Percentiles rank a stretch among this genome's conserved stretches.
Evolutionary conservation across 2,113 vertebrate genomes (phyloP).

Genomic region (Tragelaphus scriptus): DNA sequence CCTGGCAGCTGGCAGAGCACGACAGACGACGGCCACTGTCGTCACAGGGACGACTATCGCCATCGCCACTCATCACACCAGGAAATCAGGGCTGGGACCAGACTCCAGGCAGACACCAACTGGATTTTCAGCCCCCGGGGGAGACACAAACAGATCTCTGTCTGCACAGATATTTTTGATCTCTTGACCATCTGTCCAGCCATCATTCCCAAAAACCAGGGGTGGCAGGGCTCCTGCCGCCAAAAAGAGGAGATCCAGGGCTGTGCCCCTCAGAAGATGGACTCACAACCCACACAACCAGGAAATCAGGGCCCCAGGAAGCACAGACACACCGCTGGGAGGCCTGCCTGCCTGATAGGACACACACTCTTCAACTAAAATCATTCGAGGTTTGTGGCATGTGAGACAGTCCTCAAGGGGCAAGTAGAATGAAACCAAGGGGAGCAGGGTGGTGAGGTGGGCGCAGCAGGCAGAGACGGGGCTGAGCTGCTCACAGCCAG

Average conservation of each 20-base stretch:
- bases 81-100: not conserved
- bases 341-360: not conserved
- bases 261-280: not conserved
- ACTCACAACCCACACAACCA: not conserved
- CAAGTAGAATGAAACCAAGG: not conserved
- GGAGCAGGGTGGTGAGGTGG: not conserved
- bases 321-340: not conserved
- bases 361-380: too few species aligned
- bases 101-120: not conserved
- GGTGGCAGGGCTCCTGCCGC: not conserved
- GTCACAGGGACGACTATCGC: rapidly evolving
- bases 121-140: not conserved
- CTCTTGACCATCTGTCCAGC: not conserved
- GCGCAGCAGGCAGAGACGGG: not conserved
- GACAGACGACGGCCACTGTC: not conserved
- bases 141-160: not conserved
- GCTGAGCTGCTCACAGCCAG: not conserved
- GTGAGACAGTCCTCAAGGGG: not conserved
- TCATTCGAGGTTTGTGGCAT: too few species aligned
- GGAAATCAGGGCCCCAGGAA: not conserved
- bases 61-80: not conserved
- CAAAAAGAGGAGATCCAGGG: not conserved
- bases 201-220: not conserved
- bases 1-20: rapidly evolving
- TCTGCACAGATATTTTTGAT: not conserved